phyloP scores from a whole-genome alignment of 2,797 vertebrate species.

The Eulemur mongoz region DNA sequence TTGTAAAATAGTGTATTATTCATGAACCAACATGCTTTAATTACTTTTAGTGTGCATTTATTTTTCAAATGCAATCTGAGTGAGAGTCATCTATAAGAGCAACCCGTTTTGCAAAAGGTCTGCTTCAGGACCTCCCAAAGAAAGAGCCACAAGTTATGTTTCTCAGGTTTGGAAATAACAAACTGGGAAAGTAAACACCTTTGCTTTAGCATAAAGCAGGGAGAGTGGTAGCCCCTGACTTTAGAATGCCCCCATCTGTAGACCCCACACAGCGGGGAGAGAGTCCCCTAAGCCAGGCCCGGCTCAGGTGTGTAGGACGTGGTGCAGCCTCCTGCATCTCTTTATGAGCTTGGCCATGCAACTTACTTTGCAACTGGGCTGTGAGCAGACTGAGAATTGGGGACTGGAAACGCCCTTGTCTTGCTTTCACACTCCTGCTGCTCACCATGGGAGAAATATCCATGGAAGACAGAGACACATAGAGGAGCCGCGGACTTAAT shows the following conservation, averaged over 20 bases:
- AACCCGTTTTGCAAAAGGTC: conserved; percentile 72
- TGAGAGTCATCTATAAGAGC: conserved; percentile 78
- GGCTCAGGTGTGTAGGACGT: no score
- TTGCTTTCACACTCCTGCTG: background rate
- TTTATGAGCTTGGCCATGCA: background rate
- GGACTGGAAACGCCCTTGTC: background rate
- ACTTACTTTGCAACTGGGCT: background rate
- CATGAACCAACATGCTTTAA: conserved; percentile 86
- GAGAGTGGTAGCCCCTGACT: background rate
- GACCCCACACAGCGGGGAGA: background rate
- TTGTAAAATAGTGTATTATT: conserved; percentile 87
- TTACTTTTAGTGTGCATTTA: conserved; percentile 84
- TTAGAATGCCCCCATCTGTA: background rate
- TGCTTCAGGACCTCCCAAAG: background rate
- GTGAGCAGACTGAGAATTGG: background rate
- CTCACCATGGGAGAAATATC: background rate
- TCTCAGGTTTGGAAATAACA: background rate
- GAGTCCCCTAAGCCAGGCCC: background rate
- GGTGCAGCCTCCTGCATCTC: background rate
- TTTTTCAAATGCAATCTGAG: conserved; percentile 83
- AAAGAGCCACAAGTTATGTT: conserved; percentile 16
- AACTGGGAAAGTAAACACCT: background rate
- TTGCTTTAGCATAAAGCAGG: background rate
- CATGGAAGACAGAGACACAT: background rate
- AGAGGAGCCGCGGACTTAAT: background rate